Base-by-base conservation (phyloP, 2,113 vertebrate species). In the Datnioides undecimradiatus region DNA sequence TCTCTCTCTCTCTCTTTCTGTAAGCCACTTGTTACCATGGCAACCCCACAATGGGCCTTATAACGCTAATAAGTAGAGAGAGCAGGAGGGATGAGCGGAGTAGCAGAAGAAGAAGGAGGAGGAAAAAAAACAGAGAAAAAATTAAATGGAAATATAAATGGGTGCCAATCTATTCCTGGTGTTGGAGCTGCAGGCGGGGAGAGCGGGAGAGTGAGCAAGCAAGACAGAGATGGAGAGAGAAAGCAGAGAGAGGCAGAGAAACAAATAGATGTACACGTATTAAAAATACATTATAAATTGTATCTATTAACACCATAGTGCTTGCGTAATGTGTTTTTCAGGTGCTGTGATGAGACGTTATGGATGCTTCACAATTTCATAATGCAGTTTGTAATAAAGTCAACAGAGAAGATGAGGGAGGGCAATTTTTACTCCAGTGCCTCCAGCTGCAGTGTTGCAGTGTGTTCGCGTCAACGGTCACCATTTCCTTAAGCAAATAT, bases 1-100 rank as follows among this genome's bases (percentile, higher is more conserved):
- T 66, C 57, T 60, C 59, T 25, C 41, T 60, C 45, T 73, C 54
- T 76, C 27, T 79, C 21, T 81, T n/a, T 65, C 27, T 88, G 84
- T 85, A 89, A 87, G 88, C 76, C 89, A 89, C 78, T 86, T 80
- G 95, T 95, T 95, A 90, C 94, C 93, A 93, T 89, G 90, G 93
- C 87, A 94, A 96, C 95, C 84, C 62, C 82, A 95, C 89, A 94
- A 92, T 87, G 68, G 90, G 88, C 87, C 87, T 88, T 88, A 90
- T 89, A 90, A 88, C 87, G 93, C 90, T 93, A 93, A 94, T 93
- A 95, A 91, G 82, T 69, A 87, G 68, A 90, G 82, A 80, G 73
- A 76, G 78, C 29, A 75, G 57, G 70, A 87, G 57, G 46, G 73
- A 87, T 81, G 79, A 86, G 78, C 34, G 33, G 67, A 72, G 76